Evolutionary conservation across 1,140 invertebrate genomes (phyloP).

Genomic region (Holotrichia oblita): DNA sequence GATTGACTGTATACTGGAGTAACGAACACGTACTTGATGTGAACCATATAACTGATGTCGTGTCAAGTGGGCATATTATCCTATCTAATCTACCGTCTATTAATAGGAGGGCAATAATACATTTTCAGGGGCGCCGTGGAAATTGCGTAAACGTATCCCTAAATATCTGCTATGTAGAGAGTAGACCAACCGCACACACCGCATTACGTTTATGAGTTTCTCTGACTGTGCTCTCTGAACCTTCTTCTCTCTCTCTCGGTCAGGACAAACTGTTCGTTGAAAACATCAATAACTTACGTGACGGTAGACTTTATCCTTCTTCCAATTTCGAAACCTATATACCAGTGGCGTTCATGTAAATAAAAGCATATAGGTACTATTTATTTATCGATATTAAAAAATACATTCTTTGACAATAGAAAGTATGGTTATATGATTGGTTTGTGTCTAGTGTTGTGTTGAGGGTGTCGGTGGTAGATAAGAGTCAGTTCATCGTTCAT

Average conservation of each 20-base stretch:
- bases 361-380: too few species aligned
- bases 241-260: not conserved
- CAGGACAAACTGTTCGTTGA: not conserved
- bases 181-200: not conserved
- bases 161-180: not conserved
- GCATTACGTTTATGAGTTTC: constrained; percentile 14
- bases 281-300: constrained; percentile 7
- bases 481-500: too few species aligned
- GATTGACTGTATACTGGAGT: too few species aligned
- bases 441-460: too few species aligned
- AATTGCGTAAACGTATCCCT: constrained; percentile 13
- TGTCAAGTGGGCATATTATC: constrained; percentile 20
- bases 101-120: constrained; percentile 17
- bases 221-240: not conserved
- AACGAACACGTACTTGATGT: too few species aligned
- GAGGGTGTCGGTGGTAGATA: too few species aligned
- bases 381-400: too few species aligned
- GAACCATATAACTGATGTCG: not conserved
- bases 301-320: not conserved
- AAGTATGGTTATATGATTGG: too few species aligned
- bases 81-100: not conserved
- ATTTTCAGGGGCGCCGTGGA: not conserved
- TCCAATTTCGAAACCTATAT: too few species aligned
- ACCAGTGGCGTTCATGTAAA: too few species aligned
- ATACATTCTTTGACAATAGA: too few species aligned